These are phyloP conservation scores for Pyrocoelia pectoralis DNA, from an alignment of 2,888 invertebrate genomes.

Conservation along the genomic window DNA sequence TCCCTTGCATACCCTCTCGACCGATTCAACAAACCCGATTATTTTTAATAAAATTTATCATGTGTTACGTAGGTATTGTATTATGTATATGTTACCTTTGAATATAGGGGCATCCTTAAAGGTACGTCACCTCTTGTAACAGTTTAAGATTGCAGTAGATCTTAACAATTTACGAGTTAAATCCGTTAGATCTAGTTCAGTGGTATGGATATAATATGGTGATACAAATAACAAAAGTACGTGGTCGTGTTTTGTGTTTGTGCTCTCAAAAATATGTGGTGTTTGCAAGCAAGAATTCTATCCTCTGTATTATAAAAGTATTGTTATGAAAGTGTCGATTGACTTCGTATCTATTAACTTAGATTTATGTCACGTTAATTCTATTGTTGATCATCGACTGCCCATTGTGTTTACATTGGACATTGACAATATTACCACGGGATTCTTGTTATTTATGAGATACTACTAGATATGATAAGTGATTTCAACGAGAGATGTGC, in stretches of 20 bases:
- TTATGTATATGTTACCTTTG: conserved; percentile 46
- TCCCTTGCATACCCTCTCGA: conserved; percentile 23
- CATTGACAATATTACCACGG: conserved; percentile 57
- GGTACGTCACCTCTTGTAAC: conserved; percentile 44
- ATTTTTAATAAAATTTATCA: conserved; percentile 46
- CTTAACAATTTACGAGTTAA: conserved; percentile 34
- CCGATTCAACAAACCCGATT: conserved; percentile 34
- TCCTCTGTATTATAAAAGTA: conserved; percentile 39
- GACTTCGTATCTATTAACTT: conserved; percentile 53
- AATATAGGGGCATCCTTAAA: conserved; percentile 44
- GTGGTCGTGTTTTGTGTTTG: conserved; percentile 56
- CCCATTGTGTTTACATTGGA: conserved; percentile 59
- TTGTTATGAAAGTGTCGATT: conserved; percentile 51
- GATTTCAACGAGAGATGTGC: conserved; percentile 54
- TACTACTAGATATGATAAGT: conserved; percentile 51
- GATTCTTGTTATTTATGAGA: conserved; percentile 51
- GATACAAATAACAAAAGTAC: conserved; percentile 45
- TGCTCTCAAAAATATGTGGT: conserved; percentile 51
- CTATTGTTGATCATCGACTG: conserved; percentile 55
- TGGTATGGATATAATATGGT: conserved; percentile 52
- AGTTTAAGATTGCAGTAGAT: conserved; percentile 44
- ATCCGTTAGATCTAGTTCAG: conserved; percentile 55
- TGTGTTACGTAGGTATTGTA: conserved; percentile 53
- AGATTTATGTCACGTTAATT: conserved; percentile 60
- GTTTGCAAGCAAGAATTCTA: conserved; percentile 51